phyloP scores from a whole-genome alignment of 2,888 invertebrate species.

The Megaustenia siamemsis region DNA sequence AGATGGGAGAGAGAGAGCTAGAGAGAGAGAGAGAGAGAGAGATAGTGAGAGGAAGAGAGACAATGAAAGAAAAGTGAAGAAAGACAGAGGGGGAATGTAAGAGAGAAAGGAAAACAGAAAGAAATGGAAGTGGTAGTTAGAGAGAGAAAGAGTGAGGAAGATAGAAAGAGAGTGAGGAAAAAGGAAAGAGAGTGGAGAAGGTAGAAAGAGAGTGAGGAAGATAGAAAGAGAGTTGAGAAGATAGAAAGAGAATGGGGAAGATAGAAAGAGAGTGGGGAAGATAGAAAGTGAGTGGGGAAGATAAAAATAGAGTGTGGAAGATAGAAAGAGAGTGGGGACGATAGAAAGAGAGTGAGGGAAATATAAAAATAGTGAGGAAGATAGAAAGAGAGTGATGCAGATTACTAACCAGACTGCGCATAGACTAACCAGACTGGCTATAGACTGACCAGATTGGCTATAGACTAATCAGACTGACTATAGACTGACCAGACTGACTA shows the following conservation, averaged over 20 bases:
- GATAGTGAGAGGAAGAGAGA: not conserved
- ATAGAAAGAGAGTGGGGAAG: no score
- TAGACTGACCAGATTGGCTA: no score
- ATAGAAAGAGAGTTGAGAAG: not conserved
- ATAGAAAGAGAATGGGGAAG: not conserved
- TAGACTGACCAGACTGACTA: no score
- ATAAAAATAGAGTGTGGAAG: no score
- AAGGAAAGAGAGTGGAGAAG: not conserved
- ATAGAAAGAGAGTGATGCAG: no score
- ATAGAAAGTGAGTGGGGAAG: no score
- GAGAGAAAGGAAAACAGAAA: not conserved
- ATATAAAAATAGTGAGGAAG: no score
- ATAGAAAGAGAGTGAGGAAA: not conserved
- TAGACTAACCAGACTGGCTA: no score
- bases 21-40: not conserved
- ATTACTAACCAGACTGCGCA: no score
- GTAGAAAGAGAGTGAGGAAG: not conserved
- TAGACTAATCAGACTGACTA: no score
- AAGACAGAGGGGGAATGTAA: conserved; percentile 12
- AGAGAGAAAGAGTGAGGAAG: not conserved
- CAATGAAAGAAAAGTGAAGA: not conserved
- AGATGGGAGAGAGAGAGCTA: not conserved
- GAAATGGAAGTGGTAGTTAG: not conserved
- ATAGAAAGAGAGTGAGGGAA: no score
- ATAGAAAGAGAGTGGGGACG: no score